Base-by-base conservation (phyloP, 2,113 vertebrate species). In the Todiramphus chloris region DNA sequence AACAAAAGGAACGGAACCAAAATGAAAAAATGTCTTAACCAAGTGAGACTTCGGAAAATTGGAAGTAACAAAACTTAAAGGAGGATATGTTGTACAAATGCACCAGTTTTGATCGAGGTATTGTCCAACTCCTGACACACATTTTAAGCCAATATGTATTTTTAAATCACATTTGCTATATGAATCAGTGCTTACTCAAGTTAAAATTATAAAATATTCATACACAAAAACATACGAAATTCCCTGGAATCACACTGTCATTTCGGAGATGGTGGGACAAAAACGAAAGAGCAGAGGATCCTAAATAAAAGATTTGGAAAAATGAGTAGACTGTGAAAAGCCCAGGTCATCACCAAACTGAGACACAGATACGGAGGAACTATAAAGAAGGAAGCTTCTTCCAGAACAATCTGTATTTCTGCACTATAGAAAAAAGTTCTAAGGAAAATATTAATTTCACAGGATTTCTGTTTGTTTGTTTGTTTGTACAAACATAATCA, bases 21-120 rank as follows among this genome's bases (percentile, higher is more conserved):
- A 78, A 69, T 3, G 3, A 51, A 44, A 89, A 77, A 43, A 59
- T 1, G 24, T 78, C 41, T 58, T 27, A 79, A 55, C 5, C 4
- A 93, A 58, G 21, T 0, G 0, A 83, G 41, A 70, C 50, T 90
- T 73, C 31, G 23, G 51, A 12, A 43, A 79, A 78, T 1, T 2
- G 37, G 12, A 90, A 77, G 5, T 17, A 72, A 67, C 48, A 85
- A n/a, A 10, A 62, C 44, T 74, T 75, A 33, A 64, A 41, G 46
- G n/a, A 73, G 16, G 24, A 62, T 6, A 31, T 10, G 20, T 33
- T 30, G 16, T 35, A 87, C 37, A 66, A 84, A 62, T n/a, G 31
- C 20, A 60, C 33, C 25, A 11, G 30, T 46, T 85, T 75, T 88
- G 27, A 53, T 82, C 18, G 33, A 72, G 48, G 28, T 41, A 31